Percentiles rank a stretch among this genome's conserved stretches.
Evolutionary conservation across 2,797 vertebrate genomes (phyloP).

Genomic region (Pogoniulus pusillus): DNA sequence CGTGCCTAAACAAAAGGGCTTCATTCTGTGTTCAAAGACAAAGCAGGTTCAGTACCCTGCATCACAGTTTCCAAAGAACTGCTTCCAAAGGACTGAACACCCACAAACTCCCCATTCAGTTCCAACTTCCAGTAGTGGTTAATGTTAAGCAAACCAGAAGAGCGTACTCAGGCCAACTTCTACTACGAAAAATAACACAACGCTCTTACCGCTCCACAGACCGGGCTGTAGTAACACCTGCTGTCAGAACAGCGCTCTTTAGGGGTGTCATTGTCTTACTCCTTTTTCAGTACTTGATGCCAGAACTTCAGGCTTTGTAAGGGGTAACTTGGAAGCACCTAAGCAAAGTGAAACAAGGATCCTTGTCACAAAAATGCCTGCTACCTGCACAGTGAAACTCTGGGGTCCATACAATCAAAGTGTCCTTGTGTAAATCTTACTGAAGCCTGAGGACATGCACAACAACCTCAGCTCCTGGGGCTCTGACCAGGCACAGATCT

Average conservation of each 20-base stretch:
- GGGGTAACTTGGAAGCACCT: not conserved
- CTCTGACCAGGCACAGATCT: not conserved
- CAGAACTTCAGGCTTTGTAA: not conserved
- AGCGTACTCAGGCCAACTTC: not conserved
- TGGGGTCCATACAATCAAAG: not conserved
- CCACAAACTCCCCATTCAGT: not conserved
- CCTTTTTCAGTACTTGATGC: not conserved
- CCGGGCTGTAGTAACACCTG: not conserved
- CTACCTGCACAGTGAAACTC: not conserved
- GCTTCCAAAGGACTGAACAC: not conserved
- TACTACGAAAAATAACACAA: not conserved
- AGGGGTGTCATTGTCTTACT: not conserved
- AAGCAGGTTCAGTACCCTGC: not conserved
- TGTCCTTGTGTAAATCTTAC: not conserved
- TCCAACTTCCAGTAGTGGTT: not conserved
- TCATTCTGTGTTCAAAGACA: constrained; percentile 7
- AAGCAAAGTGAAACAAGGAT: not conserved
- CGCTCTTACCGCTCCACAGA: not conserved
- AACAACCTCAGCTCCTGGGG: fast-evolving
- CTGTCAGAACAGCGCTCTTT: not conserved
- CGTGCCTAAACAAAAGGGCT: constrained; percentile 40
- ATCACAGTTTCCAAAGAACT: not conserved
- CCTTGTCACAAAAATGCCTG: not conserved
- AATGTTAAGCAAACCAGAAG: not conserved
- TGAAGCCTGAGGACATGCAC: fast-evolving